A percentile compares a stretch with the other conserved stretches of the same genome.
These are phyloP conservation scores for Callionymus lyra DNA, from an alignment of 2,113 vertebrate species.

Conservation along the genomic window DNA sequence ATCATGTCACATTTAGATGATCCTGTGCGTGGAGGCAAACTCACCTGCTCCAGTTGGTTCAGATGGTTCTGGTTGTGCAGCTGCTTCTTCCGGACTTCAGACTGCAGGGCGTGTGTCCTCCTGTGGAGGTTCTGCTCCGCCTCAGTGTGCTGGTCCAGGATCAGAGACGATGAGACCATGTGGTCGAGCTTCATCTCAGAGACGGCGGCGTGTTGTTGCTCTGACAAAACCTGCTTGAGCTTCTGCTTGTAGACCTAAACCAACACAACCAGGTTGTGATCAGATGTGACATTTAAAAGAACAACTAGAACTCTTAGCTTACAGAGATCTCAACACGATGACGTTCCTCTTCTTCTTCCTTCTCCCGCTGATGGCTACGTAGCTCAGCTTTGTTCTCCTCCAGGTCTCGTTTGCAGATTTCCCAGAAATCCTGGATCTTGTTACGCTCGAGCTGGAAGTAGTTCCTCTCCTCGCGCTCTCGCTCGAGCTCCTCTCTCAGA, in stretches of 20 bases:
- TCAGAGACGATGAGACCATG: constrained; percentile 40
- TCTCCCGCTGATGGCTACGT: constrained; percentile 17
- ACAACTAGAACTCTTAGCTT: neutral
- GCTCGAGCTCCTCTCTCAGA: constrained; percentile 47
- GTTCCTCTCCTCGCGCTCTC: constrained; percentile 42
- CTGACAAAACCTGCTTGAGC: constrained; percentile 38
- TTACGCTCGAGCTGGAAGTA: constrained; percentile 51
- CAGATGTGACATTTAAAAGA: neutral
- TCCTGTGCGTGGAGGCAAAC: constrained; percentile 3
- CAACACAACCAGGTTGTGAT: neutral
- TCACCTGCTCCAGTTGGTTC: constrained; percentile 76
- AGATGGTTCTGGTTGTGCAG: constrained; percentile 58
- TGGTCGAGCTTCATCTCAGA: constrained; percentile 12
- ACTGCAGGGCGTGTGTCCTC: constrained; percentile 57
- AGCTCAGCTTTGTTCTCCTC: constrained; percentile 24
- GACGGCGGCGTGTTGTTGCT: constrained; percentile 17
- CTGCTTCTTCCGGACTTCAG: constrained; percentile 70
- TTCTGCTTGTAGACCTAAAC: constrained; percentile 46
- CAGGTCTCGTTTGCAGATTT: constrained; percentile 25
- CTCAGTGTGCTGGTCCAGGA: constrained; percentile 64
- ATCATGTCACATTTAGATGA: neutral
- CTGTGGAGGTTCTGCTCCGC: constrained; percentile 60
- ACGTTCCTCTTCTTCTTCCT: constrained; percentile 33
- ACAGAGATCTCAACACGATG: constrained; percentile 47
- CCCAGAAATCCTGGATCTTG: constrained; percentile 37